A percentile compares a stretch with the other conserved stretches of the same genome.
Evolutionary conservation across 2,113 vertebrate species (phyloP).

Genomic region (Cheirogaleus medius): DNA sequence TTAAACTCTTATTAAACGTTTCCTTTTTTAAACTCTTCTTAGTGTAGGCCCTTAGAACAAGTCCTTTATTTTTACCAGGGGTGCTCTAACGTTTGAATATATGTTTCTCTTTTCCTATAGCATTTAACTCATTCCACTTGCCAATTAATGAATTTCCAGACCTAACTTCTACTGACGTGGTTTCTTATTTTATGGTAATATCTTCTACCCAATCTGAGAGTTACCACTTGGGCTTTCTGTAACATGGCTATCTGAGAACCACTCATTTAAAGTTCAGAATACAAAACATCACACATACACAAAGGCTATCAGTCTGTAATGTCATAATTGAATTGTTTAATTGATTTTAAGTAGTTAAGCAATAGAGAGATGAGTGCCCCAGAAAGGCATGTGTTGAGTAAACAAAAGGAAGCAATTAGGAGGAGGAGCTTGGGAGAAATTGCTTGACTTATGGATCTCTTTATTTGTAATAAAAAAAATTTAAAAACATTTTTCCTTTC

Average conservation of each 20-base stretch:
- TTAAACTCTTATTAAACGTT: not conserved
- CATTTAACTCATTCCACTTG: not conserved
- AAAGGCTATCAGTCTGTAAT: not conserved
- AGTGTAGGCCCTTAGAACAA: not conserved
- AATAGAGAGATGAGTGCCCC: not conserved
- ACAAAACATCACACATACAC: not conserved
- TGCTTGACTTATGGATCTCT: not conserved
- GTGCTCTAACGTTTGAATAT: not conserved
- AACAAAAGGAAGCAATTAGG: not conserved
- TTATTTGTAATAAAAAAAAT: conserved; percentile 34
- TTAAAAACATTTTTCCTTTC: conserved; percentile 54
- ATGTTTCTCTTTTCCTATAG: not conserved
- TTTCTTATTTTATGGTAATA: not conserved
- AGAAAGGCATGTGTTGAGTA: conserved; percentile 51
- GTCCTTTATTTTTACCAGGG: not conserved
- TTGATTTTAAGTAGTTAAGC: conserved; percentile 45
- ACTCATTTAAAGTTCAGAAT: not conserved
- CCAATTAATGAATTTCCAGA: not conserved
- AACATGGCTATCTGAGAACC: not conserved
- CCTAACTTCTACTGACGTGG: not conserved
- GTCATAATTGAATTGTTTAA: conserved; percentile 43
- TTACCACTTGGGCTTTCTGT: not conserved
- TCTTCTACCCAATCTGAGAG: not conserved
- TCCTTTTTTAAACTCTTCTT: conserved; percentile 22
- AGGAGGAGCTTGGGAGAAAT: not conserved